Evolutionary conservation across 2,888 invertebrate genomes (phyloP).

Genomic region (Lapara coniferarum): DNA sequence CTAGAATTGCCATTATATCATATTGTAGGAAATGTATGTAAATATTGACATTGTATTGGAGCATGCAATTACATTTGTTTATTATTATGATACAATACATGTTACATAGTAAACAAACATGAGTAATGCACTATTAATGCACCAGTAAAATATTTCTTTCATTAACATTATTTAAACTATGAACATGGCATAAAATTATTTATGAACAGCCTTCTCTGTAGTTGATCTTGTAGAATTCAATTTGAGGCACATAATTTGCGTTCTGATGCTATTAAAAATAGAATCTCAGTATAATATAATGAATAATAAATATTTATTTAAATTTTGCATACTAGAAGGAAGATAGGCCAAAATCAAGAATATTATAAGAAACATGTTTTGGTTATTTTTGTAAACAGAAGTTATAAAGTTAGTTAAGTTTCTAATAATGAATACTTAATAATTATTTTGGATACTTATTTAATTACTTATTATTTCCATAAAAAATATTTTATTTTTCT

Average conservation of each 20-base stretch:
- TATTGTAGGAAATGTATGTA: constrained; percentile 55
- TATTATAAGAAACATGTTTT: background rate
- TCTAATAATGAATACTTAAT: no score
- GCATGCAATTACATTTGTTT: constrained; percentile 61
- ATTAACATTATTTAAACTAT: constrained; percentile 29
- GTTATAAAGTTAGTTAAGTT: no score
- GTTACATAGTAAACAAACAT: constrained; percentile 73
- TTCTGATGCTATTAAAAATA: background rate
- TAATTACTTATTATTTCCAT: no score
- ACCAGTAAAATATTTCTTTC: constrained; percentile 34
- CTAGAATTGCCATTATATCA: constrained; percentile 46
- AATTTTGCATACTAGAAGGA: background rate
- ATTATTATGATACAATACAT: constrained; percentile 69
- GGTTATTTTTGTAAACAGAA: no score
- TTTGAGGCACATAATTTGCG: constrained; percentile 5
- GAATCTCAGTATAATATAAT: no score
- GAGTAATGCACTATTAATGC: constrained; percentile 50
- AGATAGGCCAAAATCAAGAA: background rate
- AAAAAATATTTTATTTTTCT: no score
- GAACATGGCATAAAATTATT: no score
- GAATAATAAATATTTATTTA: background rate
- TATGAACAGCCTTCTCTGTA: no score
- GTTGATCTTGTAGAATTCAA: background rate
- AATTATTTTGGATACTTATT: no score
- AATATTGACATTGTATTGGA: constrained; percentile 61